phyloP scores from a whole-genome alignment of 2,888 invertebrate genomes.

The Xylophagus ater region DNA sequence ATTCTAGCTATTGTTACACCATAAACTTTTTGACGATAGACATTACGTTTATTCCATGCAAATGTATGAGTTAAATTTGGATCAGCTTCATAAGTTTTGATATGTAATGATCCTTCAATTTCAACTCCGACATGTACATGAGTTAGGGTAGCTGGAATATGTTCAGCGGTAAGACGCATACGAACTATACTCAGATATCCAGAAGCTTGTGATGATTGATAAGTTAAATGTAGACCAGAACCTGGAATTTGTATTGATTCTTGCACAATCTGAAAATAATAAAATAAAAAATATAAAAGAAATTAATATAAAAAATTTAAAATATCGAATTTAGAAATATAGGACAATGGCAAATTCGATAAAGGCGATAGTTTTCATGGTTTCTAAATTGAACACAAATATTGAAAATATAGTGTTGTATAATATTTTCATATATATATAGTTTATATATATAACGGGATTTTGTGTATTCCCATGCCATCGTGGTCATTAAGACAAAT shows the following conservation, averaged over 20 bases:
- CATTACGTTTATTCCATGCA: conserved; percentile 96
- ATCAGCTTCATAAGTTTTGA: conserved; percentile 91
- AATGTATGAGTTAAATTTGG: conserved; percentile 91
- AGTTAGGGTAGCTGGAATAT: conserved; percentile 67
- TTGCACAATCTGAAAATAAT: conserved; percentile 69
- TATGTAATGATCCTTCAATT: conserved; percentile 86
- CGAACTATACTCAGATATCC: conserved; percentile 91
- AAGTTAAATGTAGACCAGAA: conserved; percentile 84
- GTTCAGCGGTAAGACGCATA: conserved; percentile 71
- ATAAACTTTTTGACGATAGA: conserved; percentile 92
- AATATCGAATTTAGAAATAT: no score
- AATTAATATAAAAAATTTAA: no score
- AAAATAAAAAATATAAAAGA: conserved; percentile 7
- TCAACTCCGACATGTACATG: conserved; percentile 87
- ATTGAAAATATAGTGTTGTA: no score
- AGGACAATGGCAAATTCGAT: no score
- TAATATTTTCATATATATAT: no score
- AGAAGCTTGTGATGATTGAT: conserved; percentile 88
- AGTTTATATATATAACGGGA: no score
- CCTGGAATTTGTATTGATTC: conserved; percentile 91
- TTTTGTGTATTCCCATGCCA: no score
- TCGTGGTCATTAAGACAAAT: conserved; percentile 15
- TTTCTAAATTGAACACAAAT: no score
- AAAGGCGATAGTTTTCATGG: no score
- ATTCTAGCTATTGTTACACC: conserved; percentile 80